Conservation (phyloP, 2,113 vertebrate species). For the Hiodon alosoides region DNA sequence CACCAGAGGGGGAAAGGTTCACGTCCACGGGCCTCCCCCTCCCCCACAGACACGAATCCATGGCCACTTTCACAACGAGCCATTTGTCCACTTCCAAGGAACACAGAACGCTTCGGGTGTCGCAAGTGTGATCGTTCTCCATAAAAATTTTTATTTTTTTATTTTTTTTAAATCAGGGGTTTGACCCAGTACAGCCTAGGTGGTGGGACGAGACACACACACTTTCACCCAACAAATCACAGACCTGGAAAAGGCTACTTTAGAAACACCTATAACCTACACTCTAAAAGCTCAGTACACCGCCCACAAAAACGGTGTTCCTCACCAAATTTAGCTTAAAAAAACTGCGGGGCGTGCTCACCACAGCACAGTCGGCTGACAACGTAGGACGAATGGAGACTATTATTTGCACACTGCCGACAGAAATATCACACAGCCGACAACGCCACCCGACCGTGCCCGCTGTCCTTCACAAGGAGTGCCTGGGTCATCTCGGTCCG, state of each 20-base stretch:
- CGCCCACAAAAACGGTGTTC: neutral
- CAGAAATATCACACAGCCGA: neutral
- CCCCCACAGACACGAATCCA: neutral
- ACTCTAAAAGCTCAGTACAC: neutral
- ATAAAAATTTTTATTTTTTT: neutral
- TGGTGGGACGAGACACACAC: neutral
- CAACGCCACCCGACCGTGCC: neutral
- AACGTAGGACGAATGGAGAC: neutral
- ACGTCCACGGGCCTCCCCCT: neutral
- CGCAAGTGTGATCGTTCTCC: neutral
- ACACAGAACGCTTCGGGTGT: neutral
- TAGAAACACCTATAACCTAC: neutral
- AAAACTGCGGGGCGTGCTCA: neutral
- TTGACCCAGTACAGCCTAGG: neutral
- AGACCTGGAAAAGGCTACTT: neutral
- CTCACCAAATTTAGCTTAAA: neutral
- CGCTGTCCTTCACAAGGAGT: neutral
- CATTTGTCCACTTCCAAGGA: neutral
- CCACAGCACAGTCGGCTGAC: neutral
- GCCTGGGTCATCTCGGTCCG: neutral
- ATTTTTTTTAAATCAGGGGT: neutral
- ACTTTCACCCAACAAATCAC: neutral
- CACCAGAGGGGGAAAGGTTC: too few relatives aligned
- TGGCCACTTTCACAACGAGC: conserved; percentile 6
- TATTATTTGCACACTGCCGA: neutral